Conservation (phyloP, 2,888 invertebrate genomes). For the Digitonthophagus gazella region DNA sequence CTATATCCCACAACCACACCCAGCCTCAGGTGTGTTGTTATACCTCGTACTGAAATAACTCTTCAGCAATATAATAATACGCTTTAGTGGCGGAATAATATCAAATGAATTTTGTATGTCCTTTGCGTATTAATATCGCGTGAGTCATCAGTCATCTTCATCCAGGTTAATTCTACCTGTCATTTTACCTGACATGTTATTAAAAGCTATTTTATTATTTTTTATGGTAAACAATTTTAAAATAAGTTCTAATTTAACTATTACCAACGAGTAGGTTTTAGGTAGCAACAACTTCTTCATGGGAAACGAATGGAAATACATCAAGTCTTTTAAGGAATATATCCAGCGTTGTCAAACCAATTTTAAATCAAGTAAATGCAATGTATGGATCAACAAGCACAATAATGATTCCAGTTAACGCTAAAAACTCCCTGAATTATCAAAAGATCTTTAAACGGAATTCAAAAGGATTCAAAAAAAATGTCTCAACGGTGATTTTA, state of each 20-base stretch:
- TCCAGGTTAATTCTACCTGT: neutral
- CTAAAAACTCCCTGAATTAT: neutral
- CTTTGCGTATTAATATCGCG: neutral
- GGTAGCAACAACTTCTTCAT: neutral
- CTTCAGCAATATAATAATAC: neutral
- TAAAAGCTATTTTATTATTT: neutral
- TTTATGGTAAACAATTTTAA: neutral
- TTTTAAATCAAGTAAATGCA: neutral
- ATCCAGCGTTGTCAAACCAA: neutral
- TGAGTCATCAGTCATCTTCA: too few relatives aligned
- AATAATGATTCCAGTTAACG: neutral
- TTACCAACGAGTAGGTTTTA: neutral
- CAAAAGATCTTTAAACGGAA: neutral
- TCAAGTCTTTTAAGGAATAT: neutral
- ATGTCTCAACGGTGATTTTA: neutral
- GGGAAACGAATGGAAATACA: neutral
- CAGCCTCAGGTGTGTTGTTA: neutral
- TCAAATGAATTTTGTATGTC: neutral
- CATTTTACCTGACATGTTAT: neutral
- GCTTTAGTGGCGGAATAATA: neutral
- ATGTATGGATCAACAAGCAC: neutral
- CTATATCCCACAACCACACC: neutral
- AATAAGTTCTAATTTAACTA: neutral
- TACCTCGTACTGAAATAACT: neutral
- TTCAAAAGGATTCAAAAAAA: neutral